These are phyloP conservation scores for Theristicus caerulescens DNA, from an alignment of 2,113 vertebrate genomes.

Conservation along the genomic window DNA sequence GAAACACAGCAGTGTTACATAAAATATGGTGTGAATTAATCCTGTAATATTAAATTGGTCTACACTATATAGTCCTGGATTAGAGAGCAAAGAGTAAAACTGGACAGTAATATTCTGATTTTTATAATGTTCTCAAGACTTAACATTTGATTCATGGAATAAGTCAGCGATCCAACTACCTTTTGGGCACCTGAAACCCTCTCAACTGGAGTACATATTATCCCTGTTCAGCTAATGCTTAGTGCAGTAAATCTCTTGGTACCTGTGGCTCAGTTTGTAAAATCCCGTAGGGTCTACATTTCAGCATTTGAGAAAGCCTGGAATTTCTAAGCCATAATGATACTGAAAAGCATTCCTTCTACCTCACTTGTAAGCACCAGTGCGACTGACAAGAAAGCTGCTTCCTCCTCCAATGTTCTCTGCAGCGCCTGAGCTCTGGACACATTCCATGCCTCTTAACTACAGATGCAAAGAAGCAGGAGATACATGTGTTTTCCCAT, in stretches of 20 bases:
- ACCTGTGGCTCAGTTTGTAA: background rate
- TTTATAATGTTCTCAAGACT: background rate
- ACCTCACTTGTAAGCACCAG: background rate
- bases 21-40: background rate
- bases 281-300: background rate
- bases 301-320: background rate
- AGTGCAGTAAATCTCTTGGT: background rate
- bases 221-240: background rate
- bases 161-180: background rate
- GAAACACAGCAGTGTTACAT: background rate
- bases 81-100: background rate
- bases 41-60: background rate
- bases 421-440: background rate
- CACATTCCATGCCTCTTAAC: background rate
- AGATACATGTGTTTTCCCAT: background rate
- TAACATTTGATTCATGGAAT: background rate
- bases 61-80: background rate
- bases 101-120: background rate
- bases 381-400: background rate
- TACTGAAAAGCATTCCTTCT: background rate
- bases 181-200: background rate
- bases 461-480: background rate
- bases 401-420: background rate
- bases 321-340: background rate
- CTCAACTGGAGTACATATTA: background rate